Evolutionary conservation across 2,888 invertebrate genomes (phyloP).

Genomic region (Chymomyza caudatula): DNA sequence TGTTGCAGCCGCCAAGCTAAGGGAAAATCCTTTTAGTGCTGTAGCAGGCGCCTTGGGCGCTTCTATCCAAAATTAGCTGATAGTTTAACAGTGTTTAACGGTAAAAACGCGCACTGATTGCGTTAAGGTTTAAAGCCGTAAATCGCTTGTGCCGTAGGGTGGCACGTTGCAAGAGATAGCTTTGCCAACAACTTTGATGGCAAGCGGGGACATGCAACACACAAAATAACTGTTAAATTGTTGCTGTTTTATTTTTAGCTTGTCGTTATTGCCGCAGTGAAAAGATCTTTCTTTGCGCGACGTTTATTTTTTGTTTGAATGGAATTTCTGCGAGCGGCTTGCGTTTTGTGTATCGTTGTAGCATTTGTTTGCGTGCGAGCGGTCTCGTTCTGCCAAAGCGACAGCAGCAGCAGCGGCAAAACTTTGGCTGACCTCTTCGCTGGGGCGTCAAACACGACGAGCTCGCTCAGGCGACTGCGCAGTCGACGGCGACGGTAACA

Average conservation of each 20-base stretch:
- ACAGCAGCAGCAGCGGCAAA: conserved; percentile 12
- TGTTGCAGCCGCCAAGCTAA: conserved; percentile 40
- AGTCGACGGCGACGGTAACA: conserved; percentile 47
- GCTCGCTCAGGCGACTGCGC: conserved; percentile 61
- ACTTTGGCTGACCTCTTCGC: conserved; percentile 59
- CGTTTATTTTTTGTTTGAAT: conserved; percentile 23
- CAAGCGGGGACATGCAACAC: neutral
- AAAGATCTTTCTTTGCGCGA: conserved; percentile 3
- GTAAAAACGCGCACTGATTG: neutral
- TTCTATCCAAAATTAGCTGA: conserved; percentile 42
- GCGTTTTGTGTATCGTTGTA: neutral
- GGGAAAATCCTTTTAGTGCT: neutral
- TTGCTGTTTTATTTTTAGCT: conserved; percentile 16
- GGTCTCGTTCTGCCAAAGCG: conserved; percentile 30
- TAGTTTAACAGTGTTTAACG: conserved; percentile 15
- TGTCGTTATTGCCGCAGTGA: neutral
- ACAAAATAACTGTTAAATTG: neutral
- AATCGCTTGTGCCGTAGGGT: neutral
- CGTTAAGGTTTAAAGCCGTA: neutral
- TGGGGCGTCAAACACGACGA: conserved; percentile 46
- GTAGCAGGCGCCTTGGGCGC: conserved; percentile 30
- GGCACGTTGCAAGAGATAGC: neutral
- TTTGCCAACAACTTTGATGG: neutral
- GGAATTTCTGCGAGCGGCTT: neutral
- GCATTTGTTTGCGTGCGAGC: neutral